These are phyloP conservation scores for Bradypodion ventrale DNA, from an alignment of 2,797 vertebrate genomes.

Conservation along the genomic window DNA sequence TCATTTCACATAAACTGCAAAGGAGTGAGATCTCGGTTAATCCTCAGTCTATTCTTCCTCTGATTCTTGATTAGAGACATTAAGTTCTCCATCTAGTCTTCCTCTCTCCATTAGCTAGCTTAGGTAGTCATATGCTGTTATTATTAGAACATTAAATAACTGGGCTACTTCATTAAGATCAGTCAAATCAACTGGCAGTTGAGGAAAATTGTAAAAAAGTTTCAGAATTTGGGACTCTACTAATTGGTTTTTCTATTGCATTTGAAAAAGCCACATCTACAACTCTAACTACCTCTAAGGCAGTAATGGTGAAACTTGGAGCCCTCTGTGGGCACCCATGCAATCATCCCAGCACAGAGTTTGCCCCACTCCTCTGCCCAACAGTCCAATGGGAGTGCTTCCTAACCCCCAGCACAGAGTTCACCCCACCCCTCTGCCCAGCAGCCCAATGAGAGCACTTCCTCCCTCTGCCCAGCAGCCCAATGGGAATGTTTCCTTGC, in stretches of 20 bases:
- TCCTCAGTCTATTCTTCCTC: slow-evolving; percentile 4
- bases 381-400: too few species aligned
- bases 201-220: not conserved
- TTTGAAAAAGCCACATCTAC: not conserved
- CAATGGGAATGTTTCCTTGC: too few species aligned
- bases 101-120: not conserved
- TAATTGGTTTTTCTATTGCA: not conserved
- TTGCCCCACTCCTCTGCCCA: too few species aligned
- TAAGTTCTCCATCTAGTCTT: not conserved
- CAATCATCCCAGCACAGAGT: too few species aligned
- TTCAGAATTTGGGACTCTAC: not conserved
- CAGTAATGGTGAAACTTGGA: too few species aligned
- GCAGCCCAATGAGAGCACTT: too few species aligned
- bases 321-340: too few species aligned
- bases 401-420: too few species aligned
- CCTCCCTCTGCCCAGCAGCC: too few species aligned
- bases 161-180: not conserved
- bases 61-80: not conserved
- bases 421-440: too few species aligned
- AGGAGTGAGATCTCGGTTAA: not conserved
- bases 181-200: not conserved
- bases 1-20: slow-evolving; percentile 1
- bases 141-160: not conserved
- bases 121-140: not conserved
- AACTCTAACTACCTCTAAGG: not conserved